These are phyloP conservation scores for Pteronotus mesoamericanus DNA, from an alignment of 2,797 vertebrate species.

Conservation along the genomic window DNA sequence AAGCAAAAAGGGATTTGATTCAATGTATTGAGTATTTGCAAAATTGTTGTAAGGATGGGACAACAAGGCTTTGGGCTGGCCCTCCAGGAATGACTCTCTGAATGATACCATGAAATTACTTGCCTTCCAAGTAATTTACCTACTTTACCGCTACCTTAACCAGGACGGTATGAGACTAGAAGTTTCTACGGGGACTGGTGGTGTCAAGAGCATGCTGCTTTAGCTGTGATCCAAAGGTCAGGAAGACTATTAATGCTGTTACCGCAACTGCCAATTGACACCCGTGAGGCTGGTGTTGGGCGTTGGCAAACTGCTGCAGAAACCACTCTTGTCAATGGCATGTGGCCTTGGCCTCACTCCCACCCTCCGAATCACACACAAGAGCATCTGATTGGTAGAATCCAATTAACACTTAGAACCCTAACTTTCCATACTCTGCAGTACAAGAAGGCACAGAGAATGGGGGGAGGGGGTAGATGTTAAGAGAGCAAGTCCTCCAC, in stretches of 20 bases:
- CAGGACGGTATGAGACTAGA: not conserved
- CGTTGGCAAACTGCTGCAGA: not conserved
- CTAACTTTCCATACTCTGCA: not conserved
- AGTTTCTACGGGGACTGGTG: not conserved
- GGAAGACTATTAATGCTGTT: not conserved
- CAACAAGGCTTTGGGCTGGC: not conserved
- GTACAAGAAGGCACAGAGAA: not conserved
- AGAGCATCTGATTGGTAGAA: not conserved
- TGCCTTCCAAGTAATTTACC: not conserved
- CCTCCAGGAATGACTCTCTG: not conserved
- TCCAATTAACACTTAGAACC: not conserved
- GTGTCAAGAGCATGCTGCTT: not conserved
- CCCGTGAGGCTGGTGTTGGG: not conserved
- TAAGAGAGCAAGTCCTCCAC: not conserved
- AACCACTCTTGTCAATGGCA: not conserved
- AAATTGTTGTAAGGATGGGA: not conserved
- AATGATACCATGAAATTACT: not conserved
- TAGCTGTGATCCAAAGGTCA: not conserved
- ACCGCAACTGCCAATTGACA: not conserved
- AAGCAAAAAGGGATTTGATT: constrained; percentile 16
- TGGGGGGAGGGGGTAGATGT: not conserved
- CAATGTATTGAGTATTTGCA: not conserved
- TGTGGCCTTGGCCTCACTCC: not conserved
- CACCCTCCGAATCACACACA: not conserved
- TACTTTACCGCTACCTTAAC: not conserved